Conservation (phyloP, 2,113 vertebrate genomes). For the Rhea pennata region DNA sequence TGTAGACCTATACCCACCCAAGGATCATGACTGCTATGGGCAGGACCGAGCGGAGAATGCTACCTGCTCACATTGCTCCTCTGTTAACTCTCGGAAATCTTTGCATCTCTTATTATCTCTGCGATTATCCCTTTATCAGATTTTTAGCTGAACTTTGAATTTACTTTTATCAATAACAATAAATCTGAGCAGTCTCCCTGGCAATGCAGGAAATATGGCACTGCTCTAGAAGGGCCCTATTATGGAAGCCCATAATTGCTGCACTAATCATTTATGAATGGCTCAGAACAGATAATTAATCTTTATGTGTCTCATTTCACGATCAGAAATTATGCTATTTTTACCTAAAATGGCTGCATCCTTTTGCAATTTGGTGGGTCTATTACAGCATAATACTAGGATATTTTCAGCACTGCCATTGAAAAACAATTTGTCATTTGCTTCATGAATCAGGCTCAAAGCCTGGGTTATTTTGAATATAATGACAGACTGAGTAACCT, state of each 20-base stretch:
- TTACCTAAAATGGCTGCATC: constrained; percentile 66
- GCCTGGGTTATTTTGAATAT: constrained; percentile 65
- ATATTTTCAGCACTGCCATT: constrained; percentile 64
- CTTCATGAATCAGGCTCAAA: constrained; percentile 65
- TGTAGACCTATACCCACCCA: not conserved
- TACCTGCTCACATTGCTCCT: not conserved
- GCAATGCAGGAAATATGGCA: constrained; percentile 41
- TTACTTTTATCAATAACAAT: constrained; percentile 55
- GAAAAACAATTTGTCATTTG: constrained; percentile 67
- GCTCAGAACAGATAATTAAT: constrained; percentile 63
- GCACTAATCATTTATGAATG: constrained; percentile 57
- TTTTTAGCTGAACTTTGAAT: constrained; percentile 29
- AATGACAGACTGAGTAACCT: constrained; percentile 65
- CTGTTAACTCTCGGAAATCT: constrained; percentile 26
- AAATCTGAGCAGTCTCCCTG: constrained; percentile 34
- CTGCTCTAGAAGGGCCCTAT: constrained; percentile 35
- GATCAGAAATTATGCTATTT: constrained; percentile 64
- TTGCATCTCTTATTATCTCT: not conserved
- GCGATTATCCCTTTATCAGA: not conserved
- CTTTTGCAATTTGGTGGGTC: constrained; percentile 56
- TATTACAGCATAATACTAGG: constrained; percentile 63
- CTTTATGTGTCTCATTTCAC: constrained; percentile 64
- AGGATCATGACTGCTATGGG: not conserved
- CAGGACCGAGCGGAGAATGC: not conserved
- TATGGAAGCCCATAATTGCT: constrained; percentile 40